Conservation (phyloP, 2,797 vertebrate species). For the Platyrinchus mystaceus region DNA sequence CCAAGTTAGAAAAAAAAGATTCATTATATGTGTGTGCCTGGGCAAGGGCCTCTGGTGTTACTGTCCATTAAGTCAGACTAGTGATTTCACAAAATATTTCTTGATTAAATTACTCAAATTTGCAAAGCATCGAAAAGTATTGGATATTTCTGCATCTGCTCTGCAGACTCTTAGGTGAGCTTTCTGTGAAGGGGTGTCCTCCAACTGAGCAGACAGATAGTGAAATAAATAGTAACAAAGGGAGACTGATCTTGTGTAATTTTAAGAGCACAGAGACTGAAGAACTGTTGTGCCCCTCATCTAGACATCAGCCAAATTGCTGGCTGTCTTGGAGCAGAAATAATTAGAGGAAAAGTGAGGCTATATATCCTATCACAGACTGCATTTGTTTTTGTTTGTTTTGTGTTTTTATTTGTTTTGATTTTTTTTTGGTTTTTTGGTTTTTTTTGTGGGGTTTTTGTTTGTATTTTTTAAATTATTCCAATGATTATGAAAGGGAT, state of each 20-base stretch:
- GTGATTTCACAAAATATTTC: neutral
- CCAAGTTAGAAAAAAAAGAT: neutral
- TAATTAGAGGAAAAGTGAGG: neutral
- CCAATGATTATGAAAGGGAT: conserved; percentile 43
- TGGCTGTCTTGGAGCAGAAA: conserved; percentile 9
- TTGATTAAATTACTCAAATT: neutral
- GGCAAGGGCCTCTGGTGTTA: neutral
- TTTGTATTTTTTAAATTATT: neutral
- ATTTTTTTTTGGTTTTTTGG: neutral
- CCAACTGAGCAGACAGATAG: neutral
- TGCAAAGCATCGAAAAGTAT: neutral
- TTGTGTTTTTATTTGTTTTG: no score
- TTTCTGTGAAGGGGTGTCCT: neutral
- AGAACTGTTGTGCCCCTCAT: conserved; percentile 22
- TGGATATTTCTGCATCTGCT: conserved; percentile 9
- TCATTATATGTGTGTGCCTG: neutral
- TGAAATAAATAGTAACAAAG: neutral
- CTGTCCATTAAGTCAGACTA: neutral
- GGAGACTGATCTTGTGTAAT: neutral
- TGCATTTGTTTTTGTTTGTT: conserved; percentile 19
- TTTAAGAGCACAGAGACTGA: conserved; percentile 16
- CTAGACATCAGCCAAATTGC: conserved; percentile 20
- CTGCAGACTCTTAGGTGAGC: neutral
- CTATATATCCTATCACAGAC: conserved; percentile 12
- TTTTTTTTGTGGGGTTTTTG: no score